Evolutionary conservation across 2,797 vertebrate genomes (phyloP), one percentile per base, ranked within the genome.

Genomic region (Distichodus sexfasciatus): DNA sequence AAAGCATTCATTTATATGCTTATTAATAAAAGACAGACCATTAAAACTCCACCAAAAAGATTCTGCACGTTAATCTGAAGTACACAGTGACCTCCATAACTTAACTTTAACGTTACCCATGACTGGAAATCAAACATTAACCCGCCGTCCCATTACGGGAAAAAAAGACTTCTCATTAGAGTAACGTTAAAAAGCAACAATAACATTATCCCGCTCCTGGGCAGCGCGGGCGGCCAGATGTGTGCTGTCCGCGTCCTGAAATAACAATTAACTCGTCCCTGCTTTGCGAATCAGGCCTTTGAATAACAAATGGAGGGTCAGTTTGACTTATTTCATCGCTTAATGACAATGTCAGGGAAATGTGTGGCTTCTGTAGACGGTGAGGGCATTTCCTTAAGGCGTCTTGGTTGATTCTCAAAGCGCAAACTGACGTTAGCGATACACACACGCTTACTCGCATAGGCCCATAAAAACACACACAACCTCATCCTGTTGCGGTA

Each of bases 61-160:
- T n/a, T 36, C 29, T 50, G n/a, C 50, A 44, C 57, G 23, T 69
- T 68, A 66, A 76, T 76, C 40, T 41, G 53, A 73, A 79, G 69
- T 72, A 59, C 71, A 48, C 5, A 2, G 40, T 70, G 78, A 78
- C 79, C 82, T 79, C 72, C 55, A 48, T 51, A 50, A 69, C 55
- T 76, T 71, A 65, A n/a, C n/a, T 78, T 78, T 69, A 60, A 76
- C 35, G 71, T 78, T 66, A 71, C 47, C 54, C 43, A 47, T 26
- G 55, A 72, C 15, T 53, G 69, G 47, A 57, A 81, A 66, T 82
- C 68, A 83, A 84, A 84, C 80, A 85, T 84, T 82, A 87, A 85
- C 82, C 66, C 33, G 43, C 28, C 59, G 40, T 69, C 26, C 55
- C 47, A 24, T 44, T 54, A 21, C 11, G 4, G 9, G n/a, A n/a